Base-by-base conservation (phyloP, 2,888 invertebrate species). In the Ichneumon xanthorius region DNA sequence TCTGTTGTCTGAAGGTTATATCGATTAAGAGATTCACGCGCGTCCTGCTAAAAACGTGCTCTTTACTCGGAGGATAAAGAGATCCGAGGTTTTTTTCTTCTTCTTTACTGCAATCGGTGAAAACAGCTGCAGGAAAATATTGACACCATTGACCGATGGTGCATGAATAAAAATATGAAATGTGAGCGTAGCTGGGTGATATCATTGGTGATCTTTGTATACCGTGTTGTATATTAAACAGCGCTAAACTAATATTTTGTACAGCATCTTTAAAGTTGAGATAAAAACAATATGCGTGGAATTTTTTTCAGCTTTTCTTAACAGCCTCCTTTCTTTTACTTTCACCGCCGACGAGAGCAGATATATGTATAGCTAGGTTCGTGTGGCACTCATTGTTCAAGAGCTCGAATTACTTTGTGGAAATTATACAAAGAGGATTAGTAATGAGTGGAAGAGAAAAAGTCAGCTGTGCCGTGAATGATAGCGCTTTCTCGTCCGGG, bases 261-360 rank as follows among this genome's bases (percentile, higher is more conserved):
- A 26, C 58, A 22, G 26, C 11, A 58, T 58, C 7, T 58, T 26
- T 26, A 4, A 14, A 58, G 14, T 55, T 55, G 26, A 26, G 58
- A 9, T 0, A 26, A 58, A 58, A 58, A 4, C 19, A 58, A 58
- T 22, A 7, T 26, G 22, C 22, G 55, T 2, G n/a, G 50, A 0
- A 22, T 19, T 22, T 58, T 26, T 58, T 58, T 26, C 0, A 19
- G 53, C 0, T 11, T 58, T 58, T 19, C 3, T 9, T 58, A 45
- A 48, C 58, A 61, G 58, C 14, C 45, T 58, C 45, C 58, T 70
- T 61, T 68, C 48, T 55, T 75, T 30, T 26, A 84, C 84, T 82
- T 85, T 85, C 85, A 85, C 82, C 75, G 65, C 55, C 76, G 30
- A 26, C 11, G 58, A 26, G 58, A 58, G 9, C 0, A 2, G 4